These are phyloP conservation scores for Trinectes maculatus DNA, from an alignment of 2,113 vertebrate species.

Conservation along the genomic window DNA sequence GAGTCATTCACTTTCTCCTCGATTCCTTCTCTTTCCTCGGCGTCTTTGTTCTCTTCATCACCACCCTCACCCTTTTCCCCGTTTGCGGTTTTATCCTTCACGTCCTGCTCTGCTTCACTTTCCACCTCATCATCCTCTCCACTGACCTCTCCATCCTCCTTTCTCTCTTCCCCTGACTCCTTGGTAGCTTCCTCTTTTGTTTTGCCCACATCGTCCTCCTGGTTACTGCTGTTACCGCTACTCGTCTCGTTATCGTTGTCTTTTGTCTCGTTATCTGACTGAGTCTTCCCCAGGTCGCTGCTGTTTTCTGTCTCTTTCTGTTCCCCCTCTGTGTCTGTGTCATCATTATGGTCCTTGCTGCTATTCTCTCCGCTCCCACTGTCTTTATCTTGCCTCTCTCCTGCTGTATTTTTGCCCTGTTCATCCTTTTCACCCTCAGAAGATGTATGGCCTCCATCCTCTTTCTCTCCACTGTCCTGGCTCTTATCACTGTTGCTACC, in stretches of 20 bases:
- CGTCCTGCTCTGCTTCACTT: slow-evolving; percentile 32
- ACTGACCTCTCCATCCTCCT: slow-evolving; percentile 57
- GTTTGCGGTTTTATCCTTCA: slow-evolving; percentile 26
- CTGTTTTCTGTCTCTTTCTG: slow-evolving; percentile 57
- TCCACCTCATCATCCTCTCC: slow-evolving; percentile 56
- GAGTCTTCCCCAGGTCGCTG: slow-evolving; percentile 33
- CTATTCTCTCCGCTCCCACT: slow-evolving; percentile 23
- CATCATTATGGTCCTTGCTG: slow-evolving; percentile 33
- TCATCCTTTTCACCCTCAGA: slow-evolving; percentile 35
- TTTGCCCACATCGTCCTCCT: slow-evolving; percentile 37
- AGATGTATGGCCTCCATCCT: slow-evolving; percentile 31
- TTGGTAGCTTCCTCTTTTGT: slow-evolving; percentile 21
- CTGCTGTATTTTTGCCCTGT: slow-evolving; percentile 18
- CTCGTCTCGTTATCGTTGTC: slow-evolving; percentile 19
- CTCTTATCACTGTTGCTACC: slow-evolving; percentile 39
- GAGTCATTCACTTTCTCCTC: no score
- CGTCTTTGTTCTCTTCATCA: slow-evolving; percentile 11
- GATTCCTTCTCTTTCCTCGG: slow-evolving; percentile 13
- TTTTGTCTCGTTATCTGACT: slow-evolving; percentile 51
- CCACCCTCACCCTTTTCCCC: slow-evolving; percentile 48
- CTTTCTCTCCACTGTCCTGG: slow-evolving; percentile 41
- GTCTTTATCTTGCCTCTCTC: slow-evolving; percentile 43
- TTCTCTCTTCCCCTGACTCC: slow-evolving; percentile 28
- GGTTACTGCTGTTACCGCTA: slow-evolving; percentile 41
- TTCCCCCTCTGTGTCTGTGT: slow-evolving; percentile 61